Percentiles rank a stretch among this genome's conserved stretches.
These are phyloP conservation scores for Gracilinanus agilis DNA, from an alignment of 2,113 vertebrate genomes.

Conservation along the genomic window DNA sequence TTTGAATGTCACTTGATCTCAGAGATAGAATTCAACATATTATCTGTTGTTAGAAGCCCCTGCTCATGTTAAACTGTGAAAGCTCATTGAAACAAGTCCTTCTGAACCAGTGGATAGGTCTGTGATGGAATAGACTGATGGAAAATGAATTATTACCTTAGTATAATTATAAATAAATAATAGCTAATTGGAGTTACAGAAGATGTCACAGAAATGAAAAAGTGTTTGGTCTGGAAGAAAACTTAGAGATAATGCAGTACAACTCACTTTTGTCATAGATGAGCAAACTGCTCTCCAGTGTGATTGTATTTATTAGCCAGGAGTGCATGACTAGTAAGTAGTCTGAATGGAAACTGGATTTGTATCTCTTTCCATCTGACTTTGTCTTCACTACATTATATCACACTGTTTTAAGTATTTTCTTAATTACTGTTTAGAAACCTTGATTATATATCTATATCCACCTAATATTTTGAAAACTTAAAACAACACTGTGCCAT, in stretches of 20 bases:
- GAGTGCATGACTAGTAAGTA: neutral
- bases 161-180: conserved; percentile 10
- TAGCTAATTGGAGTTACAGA: neutral
- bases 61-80: neutral
- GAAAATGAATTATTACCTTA: conserved; percentile 49
- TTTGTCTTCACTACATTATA: neutral
- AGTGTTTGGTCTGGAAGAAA: neutral
- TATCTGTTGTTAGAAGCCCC: conserved; percentile 56
- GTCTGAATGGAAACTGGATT: neutral
- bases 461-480: neutral
- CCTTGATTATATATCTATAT: neutral
- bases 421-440: too few relatives aligned
- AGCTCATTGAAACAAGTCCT: neutral
- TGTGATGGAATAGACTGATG: neutral
- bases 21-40: conserved; percentile 70
- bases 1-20: conserved; percentile 75
- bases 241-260: neutral
- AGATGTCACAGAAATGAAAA: neutral
- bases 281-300: neutral
- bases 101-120: neutral
- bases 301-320: neutral
- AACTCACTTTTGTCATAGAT: neutral
- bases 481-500: neutral
- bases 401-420: neutral
- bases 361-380: neutral